Conservation (phyloP, 1,140 invertebrate genomes). For the Thaumetopoea pityocampa region DNA sequence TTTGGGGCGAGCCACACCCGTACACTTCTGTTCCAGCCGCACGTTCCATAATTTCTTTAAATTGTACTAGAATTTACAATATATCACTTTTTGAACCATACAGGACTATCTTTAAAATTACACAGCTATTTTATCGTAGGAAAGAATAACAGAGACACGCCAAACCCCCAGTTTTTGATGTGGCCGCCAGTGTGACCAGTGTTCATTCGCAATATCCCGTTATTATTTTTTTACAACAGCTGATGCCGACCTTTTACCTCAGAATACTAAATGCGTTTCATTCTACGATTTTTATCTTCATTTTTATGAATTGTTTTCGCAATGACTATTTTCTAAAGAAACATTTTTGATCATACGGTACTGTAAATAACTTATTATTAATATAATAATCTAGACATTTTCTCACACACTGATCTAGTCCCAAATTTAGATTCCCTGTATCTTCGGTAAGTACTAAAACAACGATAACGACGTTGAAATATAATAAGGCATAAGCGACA, state of each 20-base stretch:
- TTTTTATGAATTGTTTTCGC: not conserved
- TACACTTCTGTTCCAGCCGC: slow-evolving; percentile 70
- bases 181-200: slow-evolving; percentile 72
- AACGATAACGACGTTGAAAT: no score
- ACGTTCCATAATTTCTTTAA: slow-evolving; percentile 71
- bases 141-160: slow-evolving; percentile 74
- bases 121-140: slow-evolving; percentile 72
- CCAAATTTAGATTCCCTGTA: no score
- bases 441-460: no score
- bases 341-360: no score
- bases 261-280: slow-evolving; percentile 14
- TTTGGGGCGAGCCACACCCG: slow-evolving; percentile 81
- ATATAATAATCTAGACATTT: no score
- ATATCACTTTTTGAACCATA: slow-evolving; percentile 51
- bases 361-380: no score
- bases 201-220: slow-evolving; percentile 66
- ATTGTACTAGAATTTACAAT: slow-evolving; percentile 60
- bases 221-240: slow-evolving; percentile 72
- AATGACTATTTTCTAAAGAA: no score
- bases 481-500: no score
- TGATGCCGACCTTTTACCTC: slow-evolving; percentile 65
- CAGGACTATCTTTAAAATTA: slow-evolving; percentile 64
- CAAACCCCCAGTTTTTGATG: slow-evolving; percentile 73
- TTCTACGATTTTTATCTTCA: not conserved
- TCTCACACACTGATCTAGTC: no score